phyloP scores from a whole-genome alignment of 2,113 vertebrate genomes.

The Lepisosteus osseus region DNA sequence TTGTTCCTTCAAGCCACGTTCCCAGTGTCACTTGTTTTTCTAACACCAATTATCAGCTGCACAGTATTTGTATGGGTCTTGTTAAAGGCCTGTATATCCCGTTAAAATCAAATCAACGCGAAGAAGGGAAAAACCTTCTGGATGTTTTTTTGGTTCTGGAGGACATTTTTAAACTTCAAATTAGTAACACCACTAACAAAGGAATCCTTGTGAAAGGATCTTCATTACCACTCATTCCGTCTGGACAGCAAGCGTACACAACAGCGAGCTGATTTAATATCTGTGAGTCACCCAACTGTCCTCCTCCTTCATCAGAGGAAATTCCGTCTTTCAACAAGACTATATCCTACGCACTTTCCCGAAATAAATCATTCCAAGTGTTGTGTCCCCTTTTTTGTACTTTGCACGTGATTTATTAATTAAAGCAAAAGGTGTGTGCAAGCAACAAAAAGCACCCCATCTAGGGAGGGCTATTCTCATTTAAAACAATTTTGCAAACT shows the following conservation, averaged over 20 bases:
- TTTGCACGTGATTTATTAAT: too few species aligned
- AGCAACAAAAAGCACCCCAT: too few species aligned
- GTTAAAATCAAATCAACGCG: too few species aligned
- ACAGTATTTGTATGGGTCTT: neutral
- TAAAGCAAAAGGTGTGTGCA: too few species aligned
- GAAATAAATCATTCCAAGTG: too few species aligned
- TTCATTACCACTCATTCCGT: neutral
- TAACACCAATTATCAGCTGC: neutral
- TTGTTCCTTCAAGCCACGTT: neutral
- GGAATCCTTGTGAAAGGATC: neutral
- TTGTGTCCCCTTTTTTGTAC: too few species aligned
- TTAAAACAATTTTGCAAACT: too few species aligned
- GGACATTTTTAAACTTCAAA: neutral
- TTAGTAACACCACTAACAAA: neutral
- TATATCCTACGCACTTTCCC: too few species aligned
- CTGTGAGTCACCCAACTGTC: neutral
- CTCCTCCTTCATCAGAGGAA: too few species aligned
- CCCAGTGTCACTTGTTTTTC: neutral
- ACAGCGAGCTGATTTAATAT: neutral
- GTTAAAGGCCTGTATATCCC: neutral
- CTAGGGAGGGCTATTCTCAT: too few species aligned
- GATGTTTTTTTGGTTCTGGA: neutral
- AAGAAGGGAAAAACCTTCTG: too few species aligned
- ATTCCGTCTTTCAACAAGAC: too few species aligned
- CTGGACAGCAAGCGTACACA: neutral